Evolutionary conservation across 2,797 vertebrate genomes (phyloP).

Genomic region (Phoxinus dragarum): DNA sequence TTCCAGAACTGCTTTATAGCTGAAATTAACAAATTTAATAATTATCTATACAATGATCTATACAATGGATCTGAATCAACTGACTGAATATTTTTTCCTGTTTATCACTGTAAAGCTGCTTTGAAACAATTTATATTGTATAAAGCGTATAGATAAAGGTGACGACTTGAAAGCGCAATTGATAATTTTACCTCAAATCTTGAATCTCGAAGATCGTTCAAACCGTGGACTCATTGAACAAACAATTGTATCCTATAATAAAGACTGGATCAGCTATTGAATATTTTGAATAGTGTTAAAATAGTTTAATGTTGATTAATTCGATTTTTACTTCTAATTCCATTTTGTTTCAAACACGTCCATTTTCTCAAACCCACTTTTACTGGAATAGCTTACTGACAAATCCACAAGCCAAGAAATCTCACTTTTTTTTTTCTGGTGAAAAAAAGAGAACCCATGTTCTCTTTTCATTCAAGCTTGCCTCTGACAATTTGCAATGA

Average conservation of each 20-base stretch:
- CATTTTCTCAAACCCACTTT: background rate
- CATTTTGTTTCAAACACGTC: background rate
- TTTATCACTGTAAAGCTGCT: no score
- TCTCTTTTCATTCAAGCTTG: background rate
- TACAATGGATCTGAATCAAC: no score
- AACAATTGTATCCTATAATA: background rate
- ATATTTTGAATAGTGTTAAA: background rate
- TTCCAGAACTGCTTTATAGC: no score
- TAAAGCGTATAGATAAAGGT: no score
- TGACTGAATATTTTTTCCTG: no score
- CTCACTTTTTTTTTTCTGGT: background rate
- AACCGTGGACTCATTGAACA: background rate
- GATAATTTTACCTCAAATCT: background rate
- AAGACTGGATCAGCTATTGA: background rate
- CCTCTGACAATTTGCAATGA: constrained; percentile 25
- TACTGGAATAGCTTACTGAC: background rate
- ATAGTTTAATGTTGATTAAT: background rate
- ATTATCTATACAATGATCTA: no score
- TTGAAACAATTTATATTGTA: no score
- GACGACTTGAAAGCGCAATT: no score
- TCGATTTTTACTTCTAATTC: background rate
- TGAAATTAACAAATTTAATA: no score
- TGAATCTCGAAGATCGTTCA: background rate
- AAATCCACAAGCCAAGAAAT: background rate
- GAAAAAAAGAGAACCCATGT: background rate